Percentiles rank a stretch among this genome's conserved stretches.
phyloP scores from a whole-genome alignment of 2,888 invertebrate species.

The Sisyra terminalis region DNA sequence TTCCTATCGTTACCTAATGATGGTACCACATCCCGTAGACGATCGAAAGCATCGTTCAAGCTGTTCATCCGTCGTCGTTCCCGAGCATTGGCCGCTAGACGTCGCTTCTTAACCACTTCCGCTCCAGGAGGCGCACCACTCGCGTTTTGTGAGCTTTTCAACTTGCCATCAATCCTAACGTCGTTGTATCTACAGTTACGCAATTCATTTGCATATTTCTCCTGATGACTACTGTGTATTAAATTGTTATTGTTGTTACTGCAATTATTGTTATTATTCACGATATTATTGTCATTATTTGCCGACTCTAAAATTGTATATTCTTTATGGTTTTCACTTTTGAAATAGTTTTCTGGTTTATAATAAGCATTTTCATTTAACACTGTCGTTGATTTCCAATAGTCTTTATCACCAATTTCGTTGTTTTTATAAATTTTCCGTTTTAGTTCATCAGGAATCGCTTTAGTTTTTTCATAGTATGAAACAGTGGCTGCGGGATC shows the following conservation, averaged over 20 bases:
- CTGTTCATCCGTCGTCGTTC: constrained; percentile 58
- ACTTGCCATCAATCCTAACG: constrained; percentile 11
- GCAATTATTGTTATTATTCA: constrained; percentile 10
- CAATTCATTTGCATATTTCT: constrained; percentile 14
- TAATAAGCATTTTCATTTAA: constrained; percentile 20
- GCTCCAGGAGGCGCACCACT: constrained; percentile 9
- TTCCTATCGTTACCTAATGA: constrained; percentile 51
- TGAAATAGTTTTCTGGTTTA: constrained; percentile 4
- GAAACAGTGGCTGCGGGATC: not conserved
- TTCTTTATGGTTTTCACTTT: not conserved
- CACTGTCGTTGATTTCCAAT: constrained; percentile 21
- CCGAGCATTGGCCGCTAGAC: constrained; percentile 56
- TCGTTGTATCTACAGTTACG: constrained; percentile 12
- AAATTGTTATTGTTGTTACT: constrained; percentile 17
- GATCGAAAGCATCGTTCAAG: constrained; percentile 55
- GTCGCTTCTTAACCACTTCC: constrained; percentile 32
- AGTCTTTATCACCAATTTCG: constrained; percentile 15
- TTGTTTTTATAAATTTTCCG: constrained; percentile 12
- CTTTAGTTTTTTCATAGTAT: not conserved
- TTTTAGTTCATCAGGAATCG: not conserved
- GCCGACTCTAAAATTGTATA: constrained; percentile 1
- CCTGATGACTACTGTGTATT: constrained; percentile 13
- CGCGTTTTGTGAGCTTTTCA: constrained; percentile 10
- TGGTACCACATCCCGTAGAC: constrained; percentile 51
- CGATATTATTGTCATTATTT: not conserved